Base-by-base conservation (phyloP, 2,888 invertebrate genomes). In the Drosophila fulvimacula region DNA sequence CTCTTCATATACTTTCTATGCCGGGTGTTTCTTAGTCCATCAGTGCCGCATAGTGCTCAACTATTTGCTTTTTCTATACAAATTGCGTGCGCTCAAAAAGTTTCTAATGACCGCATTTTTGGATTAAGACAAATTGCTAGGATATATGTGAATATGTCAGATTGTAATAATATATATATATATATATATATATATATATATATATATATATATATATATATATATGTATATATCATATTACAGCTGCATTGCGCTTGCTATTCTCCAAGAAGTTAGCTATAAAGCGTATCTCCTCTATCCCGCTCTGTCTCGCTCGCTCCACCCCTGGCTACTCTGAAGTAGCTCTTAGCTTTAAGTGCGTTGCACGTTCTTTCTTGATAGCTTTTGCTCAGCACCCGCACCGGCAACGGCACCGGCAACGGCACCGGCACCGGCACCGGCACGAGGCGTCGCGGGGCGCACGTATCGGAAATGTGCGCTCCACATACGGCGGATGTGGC, bases 331-430 rank as follows among this genome's bases (percentile, higher is more conserved):
- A 39, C 56, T 65, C 71, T 70, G 46, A 27, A 70, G 76, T 9
- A 42, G 53, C 53, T 17, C 46, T 32, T 5, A 15, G 56, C 41
- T 65, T 72, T 34, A 24, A 53, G 72, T 61, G 72, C 61, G 48
- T 44, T 61, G 60, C 72, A 73, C 73, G 73, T 19, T 32, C 39
- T 46, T 68, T 60, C 46, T 55, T 48, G 17, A 56, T 60, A 72
- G 73, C 66, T 46, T 36, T 32, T 48, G 55, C 39, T 55, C 65
- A n/a, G 15, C 9, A 0, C 11, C 6, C n/a, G 34, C 30, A 32
- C 32, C 10, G 32, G n/a, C 19, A 41, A 6, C 64, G 17, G 9
- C 9, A 1, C 6, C 6, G 21, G 34, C 30, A 30, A n/a, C 10
- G 32, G n/a, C 19, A 41, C 27, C 64, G 17, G 9, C 9, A 1